Conservation (phyloP, 2,797 vertebrate genomes). For the Capromys pilorides region DNA sequence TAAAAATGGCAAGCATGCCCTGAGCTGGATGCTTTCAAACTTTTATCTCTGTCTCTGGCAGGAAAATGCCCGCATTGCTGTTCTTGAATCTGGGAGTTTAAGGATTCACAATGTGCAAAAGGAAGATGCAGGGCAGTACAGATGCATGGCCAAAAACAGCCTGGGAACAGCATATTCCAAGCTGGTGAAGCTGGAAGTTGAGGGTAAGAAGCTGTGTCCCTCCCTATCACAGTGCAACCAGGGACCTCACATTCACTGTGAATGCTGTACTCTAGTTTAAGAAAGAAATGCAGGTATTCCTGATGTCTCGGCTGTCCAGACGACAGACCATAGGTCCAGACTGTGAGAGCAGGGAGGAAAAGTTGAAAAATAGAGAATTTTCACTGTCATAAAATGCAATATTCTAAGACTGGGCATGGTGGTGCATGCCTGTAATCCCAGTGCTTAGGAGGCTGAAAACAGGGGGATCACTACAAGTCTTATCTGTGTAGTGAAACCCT, state of each 20-base stretch:
- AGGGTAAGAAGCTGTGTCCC: conserved; percentile 87
- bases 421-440: too few relatives aligned
- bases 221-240: background rate
- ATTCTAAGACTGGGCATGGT: background rate
- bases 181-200: conserved; percentile 92
- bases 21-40: conserved; percentile 6
- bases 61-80: conserved; percentile 91
- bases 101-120: conserved; percentile 96
- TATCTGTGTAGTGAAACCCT: too few relatives aligned
- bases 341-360: background rate
- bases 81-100: conserved; percentile 94
- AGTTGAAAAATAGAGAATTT: background rate
- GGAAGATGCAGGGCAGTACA: conserved; percentile 96
- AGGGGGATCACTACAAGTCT: too few relatives aligned
- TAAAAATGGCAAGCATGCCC: background rate
- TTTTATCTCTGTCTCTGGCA: conserved; percentile 75
- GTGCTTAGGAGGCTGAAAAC: too few relatives aligned
- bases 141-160: conserved; percentile 96
- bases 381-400: background rate
- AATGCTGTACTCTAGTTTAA: background rate
- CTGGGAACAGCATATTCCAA: conserved; percentile 95
- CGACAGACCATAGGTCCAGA: background rate
- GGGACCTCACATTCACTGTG: accelerated
- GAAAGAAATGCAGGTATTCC: background rate
- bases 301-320: background rate